Evolutionary conservation across 2,113 vertebrate genomes (phyloP), one percentile per base, ranked within the genome.

Genomic region (Laticauda colubrina): DNA sequence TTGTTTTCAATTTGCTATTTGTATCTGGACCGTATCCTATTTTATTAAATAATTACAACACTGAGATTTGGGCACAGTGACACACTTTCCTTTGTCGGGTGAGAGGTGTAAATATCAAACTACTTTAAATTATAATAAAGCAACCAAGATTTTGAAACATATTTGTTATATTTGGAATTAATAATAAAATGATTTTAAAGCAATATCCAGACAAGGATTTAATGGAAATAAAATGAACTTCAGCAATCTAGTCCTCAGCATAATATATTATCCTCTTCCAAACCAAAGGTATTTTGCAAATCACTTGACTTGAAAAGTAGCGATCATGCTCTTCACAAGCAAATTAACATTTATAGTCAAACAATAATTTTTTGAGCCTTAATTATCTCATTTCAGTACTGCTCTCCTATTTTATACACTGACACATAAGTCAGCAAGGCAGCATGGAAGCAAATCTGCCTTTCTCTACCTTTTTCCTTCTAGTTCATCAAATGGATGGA

Each of bases 101-200:
- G 92, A 96, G 97, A 96, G 94, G 95, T 96, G 96, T 95, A 97
- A 96, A 96, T 95, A 96, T 95, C 96, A 93, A 88, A 53, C 95
- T 96, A 94, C 96, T 97, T 97, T 94, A 97, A 97, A 96, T 95
- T 93, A 98, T 96, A 97, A 97, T 97, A 98, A 98, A 98, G 97
- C 97, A 97, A 94, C 95, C 91, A 5, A 56, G 94, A 96, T 93
- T 94, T 96, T 75, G 94, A 96, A 54, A 93, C 20, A 0, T 97
- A 98, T 97, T 98, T 98, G 97, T 97, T 98, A 95, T 97, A 95
- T 94, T 97, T 98, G 97, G 97, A 97, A 97, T 97, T 97, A 97
- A 97, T 95, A 97, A 96, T 97, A 98, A 97, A 97, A 95, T 92
- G 92, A 95, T 96, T 54, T 90, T 96, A 95, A 86, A 86, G 94